These are phyloP conservation scores for Phocides pigmalion DNA, from an alignment of 1,140 invertebrate genomes.

Conservation along the genomic window DNA sequence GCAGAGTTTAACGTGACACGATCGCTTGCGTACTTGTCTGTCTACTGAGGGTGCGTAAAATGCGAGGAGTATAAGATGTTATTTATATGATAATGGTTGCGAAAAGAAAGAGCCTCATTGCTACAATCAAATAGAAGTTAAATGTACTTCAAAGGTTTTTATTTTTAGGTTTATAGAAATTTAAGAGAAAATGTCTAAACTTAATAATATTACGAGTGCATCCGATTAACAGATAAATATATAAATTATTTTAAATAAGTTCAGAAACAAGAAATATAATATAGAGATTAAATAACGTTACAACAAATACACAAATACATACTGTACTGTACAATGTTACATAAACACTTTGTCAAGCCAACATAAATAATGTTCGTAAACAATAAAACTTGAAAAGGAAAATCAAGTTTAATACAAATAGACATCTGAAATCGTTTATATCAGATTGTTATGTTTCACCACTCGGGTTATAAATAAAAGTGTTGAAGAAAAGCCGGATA, in stretches of 20 bases:
- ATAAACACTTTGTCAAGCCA: slow-evolving; percentile 6
- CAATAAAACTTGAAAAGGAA: slow-evolving; percentile 14
- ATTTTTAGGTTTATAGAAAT: not conserved
- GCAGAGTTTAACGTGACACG: slow-evolving; percentile 51
- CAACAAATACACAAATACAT: not conserved
- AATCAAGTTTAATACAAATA: slow-evolving; percentile 15
- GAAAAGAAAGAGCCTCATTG: not conserved
- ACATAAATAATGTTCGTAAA: slow-evolving; percentile 13
- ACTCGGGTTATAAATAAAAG: slow-evolving; percentile 78
- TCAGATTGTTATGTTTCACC: slow-evolving; percentile 63
- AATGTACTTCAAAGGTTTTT: not conserved
- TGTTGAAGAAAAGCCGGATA: slow-evolving; percentile 76
- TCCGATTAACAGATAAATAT: too few species aligned
- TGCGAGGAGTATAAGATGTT: slow-evolving; percentile 6
- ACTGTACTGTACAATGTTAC: slow-evolving; percentile 5
- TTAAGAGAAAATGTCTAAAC: too few species aligned
- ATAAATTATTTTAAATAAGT: too few species aligned
- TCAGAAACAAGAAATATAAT: not conserved
- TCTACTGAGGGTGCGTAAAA: slow-evolving; percentile 27
- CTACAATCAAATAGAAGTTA: not conserved
- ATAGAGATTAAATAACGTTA: not conserved
- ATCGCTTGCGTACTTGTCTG: slow-evolving; percentile 36
- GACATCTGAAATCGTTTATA: slow-evolving; percentile 55
- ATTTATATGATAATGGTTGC: slow-evolving; percentile 28
- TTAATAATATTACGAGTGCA: too few species aligned